Evolutionary conservation across 2,888 invertebrate species (phyloP).

Genomic region (Gymnoscelis rufifasciata): DNA sequence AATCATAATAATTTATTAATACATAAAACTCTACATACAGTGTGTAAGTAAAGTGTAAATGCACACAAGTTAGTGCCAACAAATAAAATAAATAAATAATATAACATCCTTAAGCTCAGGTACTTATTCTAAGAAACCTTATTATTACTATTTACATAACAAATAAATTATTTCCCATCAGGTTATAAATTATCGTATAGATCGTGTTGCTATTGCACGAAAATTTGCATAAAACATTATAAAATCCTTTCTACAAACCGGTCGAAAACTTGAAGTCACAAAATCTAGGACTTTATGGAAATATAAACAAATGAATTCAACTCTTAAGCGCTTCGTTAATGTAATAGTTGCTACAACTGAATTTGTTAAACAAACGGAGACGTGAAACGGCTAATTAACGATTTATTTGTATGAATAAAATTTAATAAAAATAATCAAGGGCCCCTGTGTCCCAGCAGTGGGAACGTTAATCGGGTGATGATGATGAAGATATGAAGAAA

Average conservation of each 20-base stretch:
- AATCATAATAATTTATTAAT: slow-evolving; percentile 21
- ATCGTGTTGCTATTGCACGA: not conserved
- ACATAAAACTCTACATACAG: slow-evolving; percentile 19
- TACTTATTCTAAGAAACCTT: slow-evolving; percentile 49
- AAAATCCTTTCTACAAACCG: slow-evolving; percentile 1
- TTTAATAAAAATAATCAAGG: too few relatives aligned
- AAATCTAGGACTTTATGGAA: not conserved
- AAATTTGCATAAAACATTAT: slow-evolving; percentile 1
- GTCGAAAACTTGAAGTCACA: not conserved
- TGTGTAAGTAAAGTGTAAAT: slow-evolving; percentile 38
- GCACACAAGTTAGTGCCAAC: slow-evolving; percentile 40
- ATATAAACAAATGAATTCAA: not conserved
- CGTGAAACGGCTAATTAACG: too few relatives aligned
- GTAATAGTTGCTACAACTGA: too few relatives aligned
- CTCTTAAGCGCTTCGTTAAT: too few relatives aligned
- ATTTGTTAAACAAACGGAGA: too few relatives aligned
- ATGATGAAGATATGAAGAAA: too few relatives aligned
- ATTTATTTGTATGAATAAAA: too few relatives aligned
- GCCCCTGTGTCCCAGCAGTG: too few relatives aligned
- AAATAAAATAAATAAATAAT: slow-evolving; percentile 26
- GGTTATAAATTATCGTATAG: too few relatives aligned
- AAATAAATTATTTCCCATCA: slow-evolving; percentile 11
- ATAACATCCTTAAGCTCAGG: slow-evolving; percentile 42
- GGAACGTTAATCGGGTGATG: too few relatives aligned
- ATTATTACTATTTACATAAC: slow-evolving; percentile 30